Base-by-base conservation (phyloP, 2,888 invertebrate genomes). In the Caenorhabditis zanzibari region DNA sequence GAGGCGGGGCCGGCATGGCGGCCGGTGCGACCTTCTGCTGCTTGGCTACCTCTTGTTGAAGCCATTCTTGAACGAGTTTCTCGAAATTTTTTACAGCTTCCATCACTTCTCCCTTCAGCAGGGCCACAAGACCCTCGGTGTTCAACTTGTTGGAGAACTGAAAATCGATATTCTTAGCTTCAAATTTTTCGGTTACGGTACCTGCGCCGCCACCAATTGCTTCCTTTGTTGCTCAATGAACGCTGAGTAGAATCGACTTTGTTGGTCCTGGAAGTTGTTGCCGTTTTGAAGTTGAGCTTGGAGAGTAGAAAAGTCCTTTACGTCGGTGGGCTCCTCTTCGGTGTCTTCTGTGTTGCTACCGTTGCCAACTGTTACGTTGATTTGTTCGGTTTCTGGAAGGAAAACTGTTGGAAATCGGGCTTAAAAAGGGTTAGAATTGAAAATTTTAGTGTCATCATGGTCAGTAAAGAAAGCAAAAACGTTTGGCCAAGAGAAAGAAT, bases 211-310 rank as follows among this genome's bases (percentile, higher is more conserved):
- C 12, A 35, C 22, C 86, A 79, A 86, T 85, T 84, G 89, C 85
- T 94, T 94, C 85, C 94, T 94, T 91, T 95, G 95, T 91, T 95
- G 95, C 87, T 94, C 94, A 69, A 93, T 93, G 90, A 96, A 93
- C 93, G 96, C 96, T 92, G 95, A 95, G 93, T 96, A 96, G 93
- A 96, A 95, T 92, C 96, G 96, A 94, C 96, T 96, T 95, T 97
- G 96, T 92, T 95, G 95, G 14, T 96, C 96, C 1, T 47, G 35
- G 0, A 76, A 49, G n/a, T 19, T 61, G 28, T 14, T 49, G 5
- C 84, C 80, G 26, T 80, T 76, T 59, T 84, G 82, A n/a, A 86
- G 75, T 28, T 88, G 88, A 14, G 76, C 56, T 58, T 86, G 88
- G 5, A 88, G 79, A 12, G 86, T 86, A 12, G 86, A 81, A 19